Base-by-base conservation (phyloP, 2,888 invertebrate species). In the Oxyteleia sp. region DNA sequence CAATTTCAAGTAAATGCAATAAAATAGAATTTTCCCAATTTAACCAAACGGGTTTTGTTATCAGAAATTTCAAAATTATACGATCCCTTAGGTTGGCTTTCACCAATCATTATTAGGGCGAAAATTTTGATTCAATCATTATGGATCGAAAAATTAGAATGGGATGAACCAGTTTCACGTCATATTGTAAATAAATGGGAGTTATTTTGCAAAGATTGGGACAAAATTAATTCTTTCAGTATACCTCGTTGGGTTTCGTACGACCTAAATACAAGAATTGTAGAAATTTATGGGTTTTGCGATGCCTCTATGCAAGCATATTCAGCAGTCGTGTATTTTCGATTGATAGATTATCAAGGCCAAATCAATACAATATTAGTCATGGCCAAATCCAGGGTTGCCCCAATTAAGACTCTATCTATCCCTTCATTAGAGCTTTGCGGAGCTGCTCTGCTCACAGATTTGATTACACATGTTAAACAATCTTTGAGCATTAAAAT, bases 391-490 rank as follows among this genome's bases (percentile, higher is more conserved):
- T 49, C 72, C 0, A 78, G 57, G 45, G 80, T 85, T 0, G 84
- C 85, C 0, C 85, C 84, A 0, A 8, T 82, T 5, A 80, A 84
- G 15, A 41, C 49, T 7, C 13, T 66, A 13, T 66, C 59, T 0
- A 68, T 84, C 8, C 84, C 85, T 0, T 57, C 74, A 13, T 41
- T 86, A 7, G 84, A 85, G 59, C 63, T 84, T 1, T 80, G 82
- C 59, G 82, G 80, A 1, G 74, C 78, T 0, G 13, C 16, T 20
- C 64, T 76, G 13, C 16, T 75, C 1, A 32, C 71, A 7, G 69
- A 63, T 49, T 26, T 86, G 4, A 38, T 63, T 29, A 5, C 41
- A 8, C 61, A 64, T 0, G 49, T 74, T 16, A 15, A 43, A 11
- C 15, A 35, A 7, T 26, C 38, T 5, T 4, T 57, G 1, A 20